Evolutionary conservation across 92 coral and sea anemone species (phyloP), one percentile per base, ranked within the genome.

Genomic region (Umimayanthus kanabou): DNA sequence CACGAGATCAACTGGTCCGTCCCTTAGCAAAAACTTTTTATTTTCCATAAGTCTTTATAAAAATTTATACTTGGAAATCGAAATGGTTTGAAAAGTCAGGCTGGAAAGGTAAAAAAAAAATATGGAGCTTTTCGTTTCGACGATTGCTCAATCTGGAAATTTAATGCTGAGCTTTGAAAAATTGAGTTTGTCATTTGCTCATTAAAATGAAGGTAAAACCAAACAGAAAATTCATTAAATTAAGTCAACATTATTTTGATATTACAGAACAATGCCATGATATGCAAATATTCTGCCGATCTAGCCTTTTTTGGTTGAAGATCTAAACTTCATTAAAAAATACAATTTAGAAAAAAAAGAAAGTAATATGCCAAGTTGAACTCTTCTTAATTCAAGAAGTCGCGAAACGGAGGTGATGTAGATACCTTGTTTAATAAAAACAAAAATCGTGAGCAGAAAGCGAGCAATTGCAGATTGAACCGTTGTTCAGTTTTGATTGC

Each of bases 201-300:
- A 58, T 80, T 57, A 61, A 80, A 61, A 33, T 58, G 73, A 80
- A 80, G 73, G 20, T 10, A 16, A 28, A 30, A 37, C 50, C 16
- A 58, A 58, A 30, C 85, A 58, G 25, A 2, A 57, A 57, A 16
- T 81, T 81, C 20, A 64, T 81, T 33, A 42, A 64, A 39, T 39
- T 23, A 37, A 65, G 23, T 67, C 6, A 4, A 39, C 39, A 39
- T 64, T 37, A 64, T 81, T 65, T 65, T 26, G 47, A 39, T 80
- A 81, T 65, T 81, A 23, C 9, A 39, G 3, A 23, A 40, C 26
- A 23, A 39, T 1, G 9, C 57, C 33, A 2, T n/a, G 23, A n/a
- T 47, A 77, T 77, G 85, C 76, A 81, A 58, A 40, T 23, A 61
- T 9, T 81, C 55, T 14, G 61, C 29, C 14, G 81, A 22, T 61